Evolutionary conservation across 2,888 invertebrate genomes (phyloP).

Genomic region (Anthophora plumipes): DNA sequence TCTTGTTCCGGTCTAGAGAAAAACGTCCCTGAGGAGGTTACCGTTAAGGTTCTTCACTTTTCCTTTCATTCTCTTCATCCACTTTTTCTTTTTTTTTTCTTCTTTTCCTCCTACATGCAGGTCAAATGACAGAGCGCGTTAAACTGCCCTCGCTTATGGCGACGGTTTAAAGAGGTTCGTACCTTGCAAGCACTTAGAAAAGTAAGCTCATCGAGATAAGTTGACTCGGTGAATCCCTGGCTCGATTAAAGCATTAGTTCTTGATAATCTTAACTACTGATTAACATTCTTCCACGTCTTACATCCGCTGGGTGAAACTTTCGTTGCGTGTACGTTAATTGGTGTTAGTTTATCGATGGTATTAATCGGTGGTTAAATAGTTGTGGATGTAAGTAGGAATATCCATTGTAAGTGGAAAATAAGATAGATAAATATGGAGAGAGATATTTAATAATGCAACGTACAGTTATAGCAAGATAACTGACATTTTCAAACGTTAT

Average conservation of each 20-base stretch:
- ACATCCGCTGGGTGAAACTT: not conserved
- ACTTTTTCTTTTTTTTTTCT: conserved; percentile 39
- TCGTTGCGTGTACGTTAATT: not conserved
- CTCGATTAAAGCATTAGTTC: not conserved
- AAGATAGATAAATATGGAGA: too few species aligned
- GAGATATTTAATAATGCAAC: too few species aligned
- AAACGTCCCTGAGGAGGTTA: conserved; percentile 71
- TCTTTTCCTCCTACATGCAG: conserved; percentile 15
- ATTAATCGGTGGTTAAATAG: too few species aligned
- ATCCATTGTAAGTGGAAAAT: too few species aligned
- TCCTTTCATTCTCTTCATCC: conserved; percentile 58
- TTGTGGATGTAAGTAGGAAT: too few species aligned
- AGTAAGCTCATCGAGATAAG: conserved; percentile 41
- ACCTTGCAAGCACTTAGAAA: not conserved
- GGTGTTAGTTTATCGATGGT: not conserved
- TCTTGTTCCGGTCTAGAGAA: conserved; percentile 55
- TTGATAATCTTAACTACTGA: conserved; percentile 12
- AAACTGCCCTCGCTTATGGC: conserved; percentile 32
- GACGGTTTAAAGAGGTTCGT: conserved; percentile 34
- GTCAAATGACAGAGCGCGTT: conserved; percentile 63
- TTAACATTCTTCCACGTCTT: not conserved
- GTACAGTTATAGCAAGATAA: too few species aligned
- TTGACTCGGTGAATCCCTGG: conserved; percentile 42
- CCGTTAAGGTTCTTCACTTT: conserved; percentile 74
- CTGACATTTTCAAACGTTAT: too few species aligned